Conservation (phyloP, 2,888 invertebrate species). For the Deroplatys truncata region DNA sequence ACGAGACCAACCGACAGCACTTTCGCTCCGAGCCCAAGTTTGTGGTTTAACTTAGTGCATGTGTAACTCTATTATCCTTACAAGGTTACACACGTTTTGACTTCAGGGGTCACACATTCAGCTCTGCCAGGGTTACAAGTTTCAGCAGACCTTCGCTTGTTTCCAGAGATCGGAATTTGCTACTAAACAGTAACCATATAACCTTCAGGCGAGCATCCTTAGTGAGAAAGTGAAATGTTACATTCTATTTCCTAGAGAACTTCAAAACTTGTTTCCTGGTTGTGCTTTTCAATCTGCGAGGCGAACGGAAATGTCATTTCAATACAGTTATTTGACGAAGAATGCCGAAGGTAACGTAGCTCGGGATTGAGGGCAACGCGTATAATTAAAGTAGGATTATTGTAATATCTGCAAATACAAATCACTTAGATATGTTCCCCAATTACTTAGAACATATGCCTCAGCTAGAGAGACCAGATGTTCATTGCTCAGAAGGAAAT, state of each 20-base stretch:
- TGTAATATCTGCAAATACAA: no score
- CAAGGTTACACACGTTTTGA: neutral
- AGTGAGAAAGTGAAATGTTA: neutral
- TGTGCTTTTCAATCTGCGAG: neutral
- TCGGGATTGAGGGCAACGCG: no score
- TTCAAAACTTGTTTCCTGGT: neutral
- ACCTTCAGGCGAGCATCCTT: neutral
- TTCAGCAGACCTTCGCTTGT: neutral
- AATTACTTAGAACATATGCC: no score
- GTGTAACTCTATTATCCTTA: neutral
- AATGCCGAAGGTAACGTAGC: no score
- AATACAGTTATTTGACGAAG: no score
- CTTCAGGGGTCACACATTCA: neutral
- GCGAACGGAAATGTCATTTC: no score
- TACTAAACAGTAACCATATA: neutral
- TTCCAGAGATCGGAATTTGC: neutral
- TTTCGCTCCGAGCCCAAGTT: neutral
- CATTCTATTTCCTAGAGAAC: neutral
- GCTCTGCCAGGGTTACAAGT: neutral
- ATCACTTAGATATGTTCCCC: no score
- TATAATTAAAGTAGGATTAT: no score
- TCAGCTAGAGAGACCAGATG: no score
- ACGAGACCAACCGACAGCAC: no score
- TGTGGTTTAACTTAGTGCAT: neutral
- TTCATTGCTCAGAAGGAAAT: no score